A percentile compares a stretch with the other conserved stretches of the same genome.
phyloP scores from a whole-genome alignment of 2,113 vertebrate genomes.

The Lutjanus erythropterus region DNA sequence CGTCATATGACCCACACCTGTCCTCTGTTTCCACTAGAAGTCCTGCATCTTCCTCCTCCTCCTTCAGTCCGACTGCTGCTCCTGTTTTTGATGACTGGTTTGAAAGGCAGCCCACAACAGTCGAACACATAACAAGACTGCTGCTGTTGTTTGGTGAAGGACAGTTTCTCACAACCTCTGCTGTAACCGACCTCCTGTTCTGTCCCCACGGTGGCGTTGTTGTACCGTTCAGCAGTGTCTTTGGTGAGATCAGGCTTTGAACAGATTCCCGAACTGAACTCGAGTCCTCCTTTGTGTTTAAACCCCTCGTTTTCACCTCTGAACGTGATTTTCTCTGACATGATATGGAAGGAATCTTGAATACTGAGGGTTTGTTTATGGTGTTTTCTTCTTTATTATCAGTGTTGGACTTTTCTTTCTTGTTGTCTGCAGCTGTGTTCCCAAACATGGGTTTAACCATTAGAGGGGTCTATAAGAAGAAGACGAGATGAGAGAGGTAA shows the following conservation, averaged over 20 bases:
- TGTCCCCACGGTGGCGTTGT: slow-evolving; percentile 6
- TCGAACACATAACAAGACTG: slow-evolving; percentile 86
- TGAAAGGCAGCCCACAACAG: slow-evolving; percentile 84
- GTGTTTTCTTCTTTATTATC: slow-evolving; percentile 17
- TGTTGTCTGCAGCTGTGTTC: slow-evolving; percentile 23
- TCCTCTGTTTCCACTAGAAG: slow-evolving; percentile 82
- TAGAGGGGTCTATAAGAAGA: slow-evolving; percentile 56
- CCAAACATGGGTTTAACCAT: slow-evolving; percentile 52
- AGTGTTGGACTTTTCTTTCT: slow-evolving; percentile 15
- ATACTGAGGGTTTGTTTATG: slow-evolving; percentile 7
- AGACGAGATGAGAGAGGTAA: slow-evolving; percentile 15
- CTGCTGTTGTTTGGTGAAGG: slow-evolving; percentile 26
- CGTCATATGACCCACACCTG: slow-evolving; percentile 77
- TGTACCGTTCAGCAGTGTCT: slow-evolving; percentile 69
- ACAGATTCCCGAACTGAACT: neutral
- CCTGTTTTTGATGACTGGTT: slow-evolving; percentile 75
- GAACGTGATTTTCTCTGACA: slow-evolving; percentile 22
- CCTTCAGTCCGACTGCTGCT: slow-evolving; percentile 60
- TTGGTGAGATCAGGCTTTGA: slow-evolving; percentile 66
- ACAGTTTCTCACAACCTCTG: neutral
- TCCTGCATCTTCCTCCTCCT: slow-evolving; percentile 82
- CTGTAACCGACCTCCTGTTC: neutral
- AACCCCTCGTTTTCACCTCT: neutral
- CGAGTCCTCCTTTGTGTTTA: neutral
- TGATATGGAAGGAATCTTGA: slow-evolving; percentile 1